Percentiles rank a stretch among this genome's conserved stretches.
Conservation (phyloP, 2,113 vertebrate genomes). For the Alexandromys fortis region DNA sequence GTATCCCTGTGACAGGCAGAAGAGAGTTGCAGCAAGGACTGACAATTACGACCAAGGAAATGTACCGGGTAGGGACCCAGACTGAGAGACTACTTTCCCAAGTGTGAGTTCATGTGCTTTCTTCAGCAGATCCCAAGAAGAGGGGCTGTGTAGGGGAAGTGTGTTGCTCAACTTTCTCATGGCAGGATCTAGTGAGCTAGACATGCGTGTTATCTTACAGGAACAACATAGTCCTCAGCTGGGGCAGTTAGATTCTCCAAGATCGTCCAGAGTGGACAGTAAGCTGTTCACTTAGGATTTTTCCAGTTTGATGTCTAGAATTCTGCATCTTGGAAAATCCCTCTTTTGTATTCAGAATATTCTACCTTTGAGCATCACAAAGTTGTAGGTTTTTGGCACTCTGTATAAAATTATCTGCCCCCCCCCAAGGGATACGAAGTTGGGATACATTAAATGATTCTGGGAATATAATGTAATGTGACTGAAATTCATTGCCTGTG, state of each 20-base stretch:
- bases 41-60: background rate
- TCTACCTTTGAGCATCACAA: background rate
- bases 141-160: background rate
- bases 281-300: background rate
- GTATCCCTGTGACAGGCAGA: background rate
- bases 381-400: background rate
- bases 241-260: background rate
- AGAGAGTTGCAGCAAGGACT: background rate
- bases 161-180: no score
- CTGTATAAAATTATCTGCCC: background rate
- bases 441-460: background rate
- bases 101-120: background rate
- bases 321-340: background rate
- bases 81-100: background rate
- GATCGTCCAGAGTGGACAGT: rapidly evolving
- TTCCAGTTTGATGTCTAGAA: background rate
- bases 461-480: background rate
- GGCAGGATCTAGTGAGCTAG: background rate
- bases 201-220: rapidly evolving
- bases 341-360: background rate
- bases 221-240: background rate
- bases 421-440: background rate
- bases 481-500: background rate
- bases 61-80: no score
- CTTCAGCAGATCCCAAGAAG: background rate